phyloP scores from a whole-genome alignment of 2,797 vertebrate species.

The Limnodromus scolopaceus region DNA sequence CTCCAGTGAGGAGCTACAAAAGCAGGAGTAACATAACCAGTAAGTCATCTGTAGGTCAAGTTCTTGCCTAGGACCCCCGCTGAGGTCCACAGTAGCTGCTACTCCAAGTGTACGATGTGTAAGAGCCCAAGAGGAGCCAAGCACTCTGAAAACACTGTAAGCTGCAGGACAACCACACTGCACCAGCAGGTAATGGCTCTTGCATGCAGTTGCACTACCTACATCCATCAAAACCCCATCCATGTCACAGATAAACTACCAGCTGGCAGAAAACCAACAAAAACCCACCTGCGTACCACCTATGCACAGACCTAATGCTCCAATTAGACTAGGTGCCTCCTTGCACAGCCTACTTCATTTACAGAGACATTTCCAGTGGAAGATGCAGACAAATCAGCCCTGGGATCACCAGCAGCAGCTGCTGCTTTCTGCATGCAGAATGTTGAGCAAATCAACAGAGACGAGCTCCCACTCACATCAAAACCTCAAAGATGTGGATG shows the following conservation, averaged over 20 bases:
- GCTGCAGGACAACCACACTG: not conserved
- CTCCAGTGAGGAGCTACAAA: not conserved
- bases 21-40: not conserved
- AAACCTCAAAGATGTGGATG: slow-evolving; percentile 15
- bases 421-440: not conserved
- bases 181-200: not conserved
- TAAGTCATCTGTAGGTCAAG: not conserved
- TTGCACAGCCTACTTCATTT: not conserved
- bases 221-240: not conserved
- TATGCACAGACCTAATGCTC: not conserved
- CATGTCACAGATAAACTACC: not conserved
- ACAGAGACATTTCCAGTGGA: not conserved
- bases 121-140: not conserved
- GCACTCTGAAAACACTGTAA: not conserved
- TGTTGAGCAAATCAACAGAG: not conserved
- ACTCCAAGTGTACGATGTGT: fast-evolving
- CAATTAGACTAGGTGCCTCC: not conserved
- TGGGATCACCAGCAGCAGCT: slow-evolving; percentile 20
- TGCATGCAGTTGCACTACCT: not conserved
- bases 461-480: not conserved
- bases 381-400: not conserved
- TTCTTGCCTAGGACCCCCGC: not conserved
- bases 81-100: not conserved
- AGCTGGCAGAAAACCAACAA: not conserved
- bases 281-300: not conserved